These are phyloP conservation scores for rabbit (Oryctolagus cuniculus) DNA, from an alignment of 2,113 vertebrate species.

Conservation along the genomic window mOryCun1.1 NC_091438.1:63721001-63721500, in stretches of 20 bases:
- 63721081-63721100: neutral
- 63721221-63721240: neutral
- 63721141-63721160: neutral
- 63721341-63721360: conserved; percentile 79
- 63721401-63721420: conserved; percentile 75
- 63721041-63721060: neutral
- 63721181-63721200: neutral
- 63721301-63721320: conserved; percentile 75
- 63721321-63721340: conserved; percentile 74
- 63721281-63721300: conserved; percentile 68
- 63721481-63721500: conserved; percentile 86
- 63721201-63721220: conserved; percentile 11
- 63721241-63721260: neutral
- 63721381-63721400: conserved; percentile 84
- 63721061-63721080: neutral
- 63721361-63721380: conserved; percentile 82
- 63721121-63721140: neutral
- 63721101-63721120: neutral
- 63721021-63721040: neutral
- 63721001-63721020: neutral
- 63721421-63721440: conserved; percentile 87
- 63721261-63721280: conserved; percentile 46
- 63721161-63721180: neutral
- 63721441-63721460: conserved; percentile 81
- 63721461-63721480: conserved; percentile 85